These are phyloP conservation scores for Callorhinus ursinus DNA, from an alignment of 2,113 vertebrate species.

Conservation along the genomic window DNA sequence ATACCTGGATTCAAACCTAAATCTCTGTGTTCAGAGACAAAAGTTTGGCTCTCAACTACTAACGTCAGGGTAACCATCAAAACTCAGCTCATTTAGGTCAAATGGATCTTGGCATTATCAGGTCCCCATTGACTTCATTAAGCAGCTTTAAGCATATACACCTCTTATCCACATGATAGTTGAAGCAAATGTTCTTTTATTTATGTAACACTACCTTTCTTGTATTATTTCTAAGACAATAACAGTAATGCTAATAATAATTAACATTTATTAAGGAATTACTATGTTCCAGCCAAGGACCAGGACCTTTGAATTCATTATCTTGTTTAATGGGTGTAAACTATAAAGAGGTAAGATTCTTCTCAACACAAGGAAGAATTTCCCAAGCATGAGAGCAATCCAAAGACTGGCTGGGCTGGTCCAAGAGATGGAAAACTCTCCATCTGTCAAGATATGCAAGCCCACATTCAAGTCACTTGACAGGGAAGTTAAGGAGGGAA, in stretches of 20 bases:
- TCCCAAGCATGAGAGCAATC: background rate
- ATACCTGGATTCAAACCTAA: background rate
- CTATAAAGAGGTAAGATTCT: background rate
- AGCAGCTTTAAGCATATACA: background rate
- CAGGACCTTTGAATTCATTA: background rate
- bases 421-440: conserved; percentile 1
- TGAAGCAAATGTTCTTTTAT: background rate
- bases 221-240: background rate
- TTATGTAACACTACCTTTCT: background rate
- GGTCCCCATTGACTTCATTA: background rate
- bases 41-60: background rate
- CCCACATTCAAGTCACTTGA: conserved; percentile 48
- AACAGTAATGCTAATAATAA: background rate
- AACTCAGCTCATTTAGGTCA: background rate
- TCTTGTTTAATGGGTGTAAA: background rate
- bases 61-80: background rate
- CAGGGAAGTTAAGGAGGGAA: background rate
- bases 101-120: background rate
- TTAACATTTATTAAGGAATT: background rate
- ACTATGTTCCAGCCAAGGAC: background rate
- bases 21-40: background rate
- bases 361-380: background rate
- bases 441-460: background rate
- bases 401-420: background rate
- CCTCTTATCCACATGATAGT: too few species aligned